Percentiles rank a stretch among this genome's conserved stretches.
Evolutionary conservation across 2,113 vertebrate species (phyloP).

Genomic region (Crotalus tigris): DNA sequence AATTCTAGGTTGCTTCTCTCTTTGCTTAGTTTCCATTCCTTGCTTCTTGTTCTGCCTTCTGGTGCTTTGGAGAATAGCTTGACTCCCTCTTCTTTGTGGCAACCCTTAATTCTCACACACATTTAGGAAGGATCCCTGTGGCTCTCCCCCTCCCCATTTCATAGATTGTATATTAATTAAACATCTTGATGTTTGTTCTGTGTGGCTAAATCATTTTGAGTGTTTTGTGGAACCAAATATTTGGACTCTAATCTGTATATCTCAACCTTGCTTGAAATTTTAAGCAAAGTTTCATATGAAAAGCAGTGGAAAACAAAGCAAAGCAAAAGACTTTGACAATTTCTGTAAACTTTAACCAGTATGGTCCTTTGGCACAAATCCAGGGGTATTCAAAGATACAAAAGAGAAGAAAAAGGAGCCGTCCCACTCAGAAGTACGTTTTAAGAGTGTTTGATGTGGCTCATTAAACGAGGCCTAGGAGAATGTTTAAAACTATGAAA

Average conservation of each 20-base stretch:
- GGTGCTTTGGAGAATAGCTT: too few relatives aligned
- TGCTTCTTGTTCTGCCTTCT: too few relatives aligned
- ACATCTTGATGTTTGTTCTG: constrained; percentile 30
- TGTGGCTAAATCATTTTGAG: constrained; percentile 7
- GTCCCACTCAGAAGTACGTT: background rate
- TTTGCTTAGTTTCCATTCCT: too few relatives aligned
- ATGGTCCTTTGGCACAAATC: background rate
- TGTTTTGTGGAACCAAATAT: constrained; percentile 6
- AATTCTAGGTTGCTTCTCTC: too few relatives aligned
- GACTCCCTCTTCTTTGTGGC: too few relatives aligned
- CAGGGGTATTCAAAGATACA: background rate
- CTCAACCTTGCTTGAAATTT: constrained; percentile 30
- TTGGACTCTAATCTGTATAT: constrained; percentile 7
- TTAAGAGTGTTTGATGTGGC: background rate
- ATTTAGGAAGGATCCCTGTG: background rate
- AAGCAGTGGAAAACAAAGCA: constrained; percentile 32
- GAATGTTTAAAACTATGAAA: constrained; percentile 6
- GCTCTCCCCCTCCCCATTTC: constrained; percentile 4
- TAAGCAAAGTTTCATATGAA: constrained; percentile 31
- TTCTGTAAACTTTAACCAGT: background rate
- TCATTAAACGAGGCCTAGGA: background rate
- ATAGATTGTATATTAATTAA: constrained; percentile 19
- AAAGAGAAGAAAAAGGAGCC: background rate
- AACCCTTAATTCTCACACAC: background rate
- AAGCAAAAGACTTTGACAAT: constrained; percentile 5